Evolutionary conservation across 2,888 invertebrate genomes (phyloP).

Genomic region (Dryobotodes eremita): DNA sequence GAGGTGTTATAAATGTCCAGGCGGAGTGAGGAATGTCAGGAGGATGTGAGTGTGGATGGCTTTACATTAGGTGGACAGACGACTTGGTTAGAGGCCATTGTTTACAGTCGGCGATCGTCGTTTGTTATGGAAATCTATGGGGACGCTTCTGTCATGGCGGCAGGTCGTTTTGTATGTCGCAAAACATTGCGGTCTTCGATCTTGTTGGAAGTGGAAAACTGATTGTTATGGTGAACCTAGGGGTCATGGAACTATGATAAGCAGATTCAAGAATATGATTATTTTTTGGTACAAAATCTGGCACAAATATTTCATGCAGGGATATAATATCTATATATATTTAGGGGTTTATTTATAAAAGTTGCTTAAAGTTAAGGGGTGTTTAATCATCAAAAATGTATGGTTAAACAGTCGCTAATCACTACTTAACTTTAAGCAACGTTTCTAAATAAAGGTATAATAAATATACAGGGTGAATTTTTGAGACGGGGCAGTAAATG

Average conservation of each 20-base stretch:
- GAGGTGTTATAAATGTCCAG: constrained; percentile 29
- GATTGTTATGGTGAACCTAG: background rate
- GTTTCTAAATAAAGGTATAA: too few relatives aligned
- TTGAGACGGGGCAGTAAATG: too few relatives aligned
- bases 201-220: background rate
- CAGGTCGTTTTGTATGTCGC: constrained; percentile 35
- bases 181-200: constrained; percentile 9
- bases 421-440: too few relatives aligned
- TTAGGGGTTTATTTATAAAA: too few relatives aligned
- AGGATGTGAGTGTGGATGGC: constrained; percentile 27
- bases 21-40: constrained; percentile 3
- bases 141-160: constrained; percentile 8
- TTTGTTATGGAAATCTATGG: constrained; percentile 57
- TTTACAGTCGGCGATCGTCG: constrained; percentile 29
- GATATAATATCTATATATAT: too few relatives aligned
- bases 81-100: constrained; percentile 24
- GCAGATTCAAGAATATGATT: too few relatives aligned
- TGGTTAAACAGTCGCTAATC: too few relatives aligned
- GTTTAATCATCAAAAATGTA: too few relatives aligned
- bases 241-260: background rate
- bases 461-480: background rate
- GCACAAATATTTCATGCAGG: background rate
- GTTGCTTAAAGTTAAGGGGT: too few relatives aligned
- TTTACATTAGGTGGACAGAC: constrained; percentile 34
- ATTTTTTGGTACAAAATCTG: background rate